Evolutionary conservation across 2,888 invertebrate species (phyloP).

Genomic region (Bellardia pandia): DNA sequence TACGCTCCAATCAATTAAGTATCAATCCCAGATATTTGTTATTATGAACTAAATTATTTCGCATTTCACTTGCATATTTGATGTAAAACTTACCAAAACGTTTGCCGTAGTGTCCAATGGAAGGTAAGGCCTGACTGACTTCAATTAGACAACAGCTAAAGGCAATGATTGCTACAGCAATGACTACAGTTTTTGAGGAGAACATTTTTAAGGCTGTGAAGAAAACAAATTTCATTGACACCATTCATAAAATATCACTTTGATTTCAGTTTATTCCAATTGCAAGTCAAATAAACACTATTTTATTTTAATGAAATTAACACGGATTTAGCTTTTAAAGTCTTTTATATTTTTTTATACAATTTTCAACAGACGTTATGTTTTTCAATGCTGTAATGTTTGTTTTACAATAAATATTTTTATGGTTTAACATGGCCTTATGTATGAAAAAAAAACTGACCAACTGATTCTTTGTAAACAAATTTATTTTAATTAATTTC

Average conservation of each 20-base stretch:
- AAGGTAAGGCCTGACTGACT: constrained; percentile 78
- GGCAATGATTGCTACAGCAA: constrained; percentile 75
- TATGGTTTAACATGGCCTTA: constrained; percentile 45
- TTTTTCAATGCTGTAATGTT: constrained; percentile 56
- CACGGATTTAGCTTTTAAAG: neutral
- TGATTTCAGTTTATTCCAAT: constrained; percentile 10
- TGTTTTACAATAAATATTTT: constrained; percentile 56
- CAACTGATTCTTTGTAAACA: constrained; percentile 51
- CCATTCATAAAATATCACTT: neutral
- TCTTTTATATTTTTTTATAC: neutral
- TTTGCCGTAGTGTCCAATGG: constrained; percentile 81
- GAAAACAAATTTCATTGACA: neutral
- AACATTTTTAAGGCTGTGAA: constrained; percentile 73
- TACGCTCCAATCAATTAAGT: neutral
- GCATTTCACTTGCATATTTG: neutral
- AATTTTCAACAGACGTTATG: constrained; percentile 32
- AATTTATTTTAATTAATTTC: constrained; percentile 39
- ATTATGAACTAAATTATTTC: no score
- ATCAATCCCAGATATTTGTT: neutral
- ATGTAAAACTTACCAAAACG: constrained; percentile 80
- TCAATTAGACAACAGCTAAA: constrained; percentile 75
- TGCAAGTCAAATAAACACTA: constrained; percentile 45
- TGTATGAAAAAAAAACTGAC: constrained; percentile 49
- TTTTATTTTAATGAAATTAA: neutral
- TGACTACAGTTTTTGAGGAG: constrained; percentile 74